These are phyloP conservation scores for Cactoblastis cactorum DNA, from an alignment of 2,888 invertebrate species.

Conservation along the genomic window DNA sequence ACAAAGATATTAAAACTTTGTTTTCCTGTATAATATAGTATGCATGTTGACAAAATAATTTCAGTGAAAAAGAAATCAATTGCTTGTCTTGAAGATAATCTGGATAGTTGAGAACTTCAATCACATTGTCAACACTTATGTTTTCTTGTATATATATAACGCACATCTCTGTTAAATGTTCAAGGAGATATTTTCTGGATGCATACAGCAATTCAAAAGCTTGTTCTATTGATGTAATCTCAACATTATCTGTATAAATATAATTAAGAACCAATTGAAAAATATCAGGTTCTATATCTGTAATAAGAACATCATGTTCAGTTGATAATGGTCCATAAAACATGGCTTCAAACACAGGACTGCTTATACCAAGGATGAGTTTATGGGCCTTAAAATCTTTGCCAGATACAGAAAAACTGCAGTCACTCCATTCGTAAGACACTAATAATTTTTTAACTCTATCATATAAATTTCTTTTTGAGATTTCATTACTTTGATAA, in stretches of 20 bases:
- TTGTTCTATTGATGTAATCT: constrained; percentile 75
- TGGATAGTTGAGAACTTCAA: constrained; percentile 80
- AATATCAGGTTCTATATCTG: constrained; percentile 80
- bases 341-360: constrained; percentile 85
- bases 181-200: constrained; percentile 82
- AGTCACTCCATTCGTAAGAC: constrained; percentile 79
- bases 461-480: constrained; percentile 60
- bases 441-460: constrained; percentile 67
- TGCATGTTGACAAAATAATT: constrained; percentile 77
- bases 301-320: constrained; percentile 67
- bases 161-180: constrained; percentile 72
- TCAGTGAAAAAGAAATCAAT: constrained; percentile 70
- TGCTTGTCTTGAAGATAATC: constrained; percentile 78
- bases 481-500: constrained; percentile 43
- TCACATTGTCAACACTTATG: constrained; percentile 78
- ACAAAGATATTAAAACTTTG: constrained; percentile 65
- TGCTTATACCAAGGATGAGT: constrained; percentile 81
- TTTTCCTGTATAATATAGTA: constrained; percentile 72
- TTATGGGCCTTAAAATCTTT: constrained; percentile 79
- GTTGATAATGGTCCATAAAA: constrained; percentile 81
- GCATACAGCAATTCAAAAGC: constrained; percentile 82
- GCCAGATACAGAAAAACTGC: constrained; percentile 76
- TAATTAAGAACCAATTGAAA: constrained; percentile 81
- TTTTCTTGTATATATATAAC: constrained; percentile 74
- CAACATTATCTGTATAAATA: constrained; percentile 80